Evolutionary conservation across 1,140 invertebrate species (phyloP).

Genomic region (Sinonovacula constricta): DNA sequence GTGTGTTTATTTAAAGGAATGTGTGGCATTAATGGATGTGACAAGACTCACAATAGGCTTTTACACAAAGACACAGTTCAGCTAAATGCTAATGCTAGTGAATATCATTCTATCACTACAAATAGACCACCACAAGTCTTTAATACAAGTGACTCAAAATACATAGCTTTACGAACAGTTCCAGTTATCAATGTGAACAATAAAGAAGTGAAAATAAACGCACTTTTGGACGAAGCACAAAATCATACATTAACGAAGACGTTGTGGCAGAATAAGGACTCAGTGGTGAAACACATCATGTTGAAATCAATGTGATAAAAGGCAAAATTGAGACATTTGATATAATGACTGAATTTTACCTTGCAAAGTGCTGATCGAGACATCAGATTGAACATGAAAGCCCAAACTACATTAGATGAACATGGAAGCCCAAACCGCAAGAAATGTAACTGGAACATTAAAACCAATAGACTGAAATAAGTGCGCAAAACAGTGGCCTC

Average conservation of each 20-base stretch:
- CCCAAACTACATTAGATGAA: no score
- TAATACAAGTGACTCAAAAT: no score
- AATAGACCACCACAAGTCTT: no score
- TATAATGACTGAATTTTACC: conserved; percentile 45
- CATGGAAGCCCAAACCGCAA: no score
- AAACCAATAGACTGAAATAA: conserved; percentile 40
- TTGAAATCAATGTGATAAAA: no score
- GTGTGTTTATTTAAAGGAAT: neutral
- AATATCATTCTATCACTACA: no score
- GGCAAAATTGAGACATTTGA: conserved; percentile 47
- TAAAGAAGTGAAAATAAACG: conserved; percentile 30
- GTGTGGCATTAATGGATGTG: conserved; percentile 15
- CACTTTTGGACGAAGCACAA: conserved; percentile 52
- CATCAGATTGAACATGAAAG: neutral
- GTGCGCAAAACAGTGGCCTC: no score
- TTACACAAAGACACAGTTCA: no score
- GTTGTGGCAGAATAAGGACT: conserved; percentile 48
- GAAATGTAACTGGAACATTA: conserved; percentile 46
- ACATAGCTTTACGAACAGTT: conserved; percentile 48
- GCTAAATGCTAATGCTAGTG: no score
- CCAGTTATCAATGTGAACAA: conserved; percentile 44
- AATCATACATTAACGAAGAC: conserved; percentile 48
- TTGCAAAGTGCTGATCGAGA: conserved; percentile 30
- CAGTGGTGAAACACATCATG: conserved; percentile 26
- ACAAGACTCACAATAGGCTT: neutral